Base-by-base conservation (phyloP, 2,113 vertebrate genomes). In the Actenoides hombroni region DNA sequence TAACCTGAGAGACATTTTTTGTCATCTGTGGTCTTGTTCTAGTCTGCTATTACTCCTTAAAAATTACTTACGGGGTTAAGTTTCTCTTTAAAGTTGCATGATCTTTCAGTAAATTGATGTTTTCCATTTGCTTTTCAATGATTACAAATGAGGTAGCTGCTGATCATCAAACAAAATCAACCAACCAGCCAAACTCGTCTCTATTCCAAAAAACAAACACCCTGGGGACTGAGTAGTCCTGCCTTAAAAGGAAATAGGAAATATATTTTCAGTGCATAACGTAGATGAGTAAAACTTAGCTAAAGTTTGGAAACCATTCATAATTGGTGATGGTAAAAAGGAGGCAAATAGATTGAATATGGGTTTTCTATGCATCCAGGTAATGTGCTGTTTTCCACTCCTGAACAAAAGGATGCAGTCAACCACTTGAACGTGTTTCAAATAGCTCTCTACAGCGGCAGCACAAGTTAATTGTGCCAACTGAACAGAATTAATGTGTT, bases 111-210 rank as follows among this genome's bases (percentile, higher is more conserved):
- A 82, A 91, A 84, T 92, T 91, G 97, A 96, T 91, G 5, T 91
- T 96, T 96, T 97, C 74, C 83, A 93, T 97, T 69, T 97, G 69
- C 53, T 96, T 96, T 85, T 60, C 91, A 86, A 94, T 94, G 87
- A 93, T 63, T 75, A 60, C 37, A 84, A 94, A 95, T 67, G 39
- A 15, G 48, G 25, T 86, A 83, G 56, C 48, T 94, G 48, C 73
- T 86, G 94, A 67, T 78, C 64, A 37, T 61, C n/a, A 60, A 48
- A 57, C 13, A 67, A 75, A 85, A 20, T 23, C n/a, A 76, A 91
- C 24, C 33, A 31, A 46, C 5, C n/a, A 86, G 54, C 5, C 46
- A 81, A 88, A 85, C 17, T 56, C 65, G 16, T 31, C 73, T 56
- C 19, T 54, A 14, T 24, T 92, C 31, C 86, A 90, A 19, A 17